These are phyloP conservation scores for Podarcis raffonei DNA, from an alignment of 2,113 vertebrate genomes.

Conservation along the genomic window DNA sequence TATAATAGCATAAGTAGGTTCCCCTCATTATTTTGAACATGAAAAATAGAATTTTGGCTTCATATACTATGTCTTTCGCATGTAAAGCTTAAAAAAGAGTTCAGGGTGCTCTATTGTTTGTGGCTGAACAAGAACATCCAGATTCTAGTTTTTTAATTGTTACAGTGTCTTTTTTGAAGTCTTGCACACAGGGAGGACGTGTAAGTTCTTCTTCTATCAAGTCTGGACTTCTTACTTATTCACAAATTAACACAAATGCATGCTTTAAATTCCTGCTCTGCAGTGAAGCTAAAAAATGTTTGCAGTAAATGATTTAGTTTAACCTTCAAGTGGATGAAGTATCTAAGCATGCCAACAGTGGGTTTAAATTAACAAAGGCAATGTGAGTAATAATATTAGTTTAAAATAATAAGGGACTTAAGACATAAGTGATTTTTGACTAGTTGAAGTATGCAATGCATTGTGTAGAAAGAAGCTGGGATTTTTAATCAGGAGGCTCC, in stretches of 20 bases:
- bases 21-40: not conserved
- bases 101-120: not conserved
- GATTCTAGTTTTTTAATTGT: conserved; percentile 28
- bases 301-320: conserved; percentile 64
- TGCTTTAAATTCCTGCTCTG: conserved; percentile 87
- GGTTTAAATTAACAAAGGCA: conserved; percentile 43
- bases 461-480: conserved; percentile 15
- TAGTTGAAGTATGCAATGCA: not conserved
- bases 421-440: not conserved
- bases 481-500: conserved; percentile 17
- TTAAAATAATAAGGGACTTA: conserved; percentile 43
- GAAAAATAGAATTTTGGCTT: not conserved
- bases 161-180: conserved; percentile 30
- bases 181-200: conserved; percentile 25
- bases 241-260: conserved; percentile 73
- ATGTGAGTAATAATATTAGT: conserved; percentile 1
- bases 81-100: not conserved
- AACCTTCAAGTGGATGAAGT: conserved; percentile 47
- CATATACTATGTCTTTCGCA: not conserved
- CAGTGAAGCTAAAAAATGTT: conserved; percentile 83
- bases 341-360: conserved; percentile 31
- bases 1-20: not conserved
- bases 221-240: conserved; percentile 44
- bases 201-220: conserved; percentile 39
- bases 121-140: conserved; percentile 18